Conservation (phyloP, 2,113 vertebrate species). For the Echinops telfairi region DNA sequence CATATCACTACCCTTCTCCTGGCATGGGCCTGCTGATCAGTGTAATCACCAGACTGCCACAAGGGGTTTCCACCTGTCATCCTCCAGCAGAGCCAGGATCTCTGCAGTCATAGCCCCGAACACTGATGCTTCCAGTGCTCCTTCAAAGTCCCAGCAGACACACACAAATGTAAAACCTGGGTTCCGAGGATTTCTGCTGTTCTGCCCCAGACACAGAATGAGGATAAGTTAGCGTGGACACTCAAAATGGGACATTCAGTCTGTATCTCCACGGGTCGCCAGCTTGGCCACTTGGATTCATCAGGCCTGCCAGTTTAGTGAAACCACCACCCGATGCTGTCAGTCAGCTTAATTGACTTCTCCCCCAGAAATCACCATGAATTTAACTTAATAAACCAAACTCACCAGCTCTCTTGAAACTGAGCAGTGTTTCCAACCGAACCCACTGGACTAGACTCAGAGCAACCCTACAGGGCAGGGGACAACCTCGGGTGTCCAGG, state of each 20-base stretch:
- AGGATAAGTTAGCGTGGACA: background rate
- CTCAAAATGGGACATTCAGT: background rate
- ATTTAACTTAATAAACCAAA: background rate
- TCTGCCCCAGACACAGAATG: background rate
- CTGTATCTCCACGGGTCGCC: background rate
- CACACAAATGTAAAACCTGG: background rate
- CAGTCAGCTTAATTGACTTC: background rate
- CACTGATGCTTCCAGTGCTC: background rate
- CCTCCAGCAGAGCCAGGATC: background rate
- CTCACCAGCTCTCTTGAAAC: background rate
- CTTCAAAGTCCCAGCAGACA: slow-evolving; percentile 28
- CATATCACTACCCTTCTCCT: background rate
- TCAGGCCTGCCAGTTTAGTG: background rate
- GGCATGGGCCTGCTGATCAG: background rate
- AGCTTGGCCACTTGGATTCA: background rate
- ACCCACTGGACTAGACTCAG: background rate
- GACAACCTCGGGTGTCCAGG: background rate
- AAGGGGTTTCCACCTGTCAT: background rate
- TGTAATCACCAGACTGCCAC: background rate
- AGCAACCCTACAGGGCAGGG: background rate
- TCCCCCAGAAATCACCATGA: slow-evolving; percentile 10
- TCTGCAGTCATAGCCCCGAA: background rate
- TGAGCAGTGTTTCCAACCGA: background rate
- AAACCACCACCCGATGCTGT: background rate
- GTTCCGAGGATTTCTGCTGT: background rate